Conservation (phyloP, 2,113 vertebrate genomes). For the Ivindomyrus marchei region DNA sequence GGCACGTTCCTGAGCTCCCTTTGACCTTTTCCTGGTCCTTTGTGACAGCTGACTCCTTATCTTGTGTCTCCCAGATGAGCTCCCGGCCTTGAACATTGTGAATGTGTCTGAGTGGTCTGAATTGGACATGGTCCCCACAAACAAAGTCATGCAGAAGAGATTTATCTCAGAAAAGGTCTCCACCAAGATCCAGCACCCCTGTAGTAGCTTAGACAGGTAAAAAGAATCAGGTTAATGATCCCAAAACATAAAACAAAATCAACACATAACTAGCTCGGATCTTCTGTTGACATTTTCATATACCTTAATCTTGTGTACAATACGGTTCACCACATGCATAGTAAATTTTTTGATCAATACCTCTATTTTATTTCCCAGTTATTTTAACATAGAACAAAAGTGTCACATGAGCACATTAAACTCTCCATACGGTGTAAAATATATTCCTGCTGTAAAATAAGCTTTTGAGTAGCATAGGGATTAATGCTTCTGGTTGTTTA, state of each 20-base stretch:
- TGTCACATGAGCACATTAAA: background rate
- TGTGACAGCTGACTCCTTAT: background rate
- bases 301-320: background rate
- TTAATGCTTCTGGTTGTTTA: background rate
- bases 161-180: background rate
- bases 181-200: background rate
- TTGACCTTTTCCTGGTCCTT: background rate
- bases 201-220: background rate
- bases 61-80: conserved; percentile 1
- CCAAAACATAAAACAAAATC: background rate
- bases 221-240: background rate
- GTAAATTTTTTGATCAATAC: background rate
- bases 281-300: background rate
- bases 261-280: background rate
- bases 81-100: conserved; percentile 34
- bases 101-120: conserved; percentile 40
- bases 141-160: background rate
- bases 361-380: background rate
- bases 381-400: background rate
- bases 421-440: background rate
- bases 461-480: background rate
- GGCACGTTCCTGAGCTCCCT: too few relatives aligned
- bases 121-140: background rate
- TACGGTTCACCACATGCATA: background rate
- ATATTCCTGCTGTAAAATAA: background rate